phyloP scores from a whole-genome alignment of 2,888 invertebrate species.

The Lasioglossum leucozonium region DNA sequence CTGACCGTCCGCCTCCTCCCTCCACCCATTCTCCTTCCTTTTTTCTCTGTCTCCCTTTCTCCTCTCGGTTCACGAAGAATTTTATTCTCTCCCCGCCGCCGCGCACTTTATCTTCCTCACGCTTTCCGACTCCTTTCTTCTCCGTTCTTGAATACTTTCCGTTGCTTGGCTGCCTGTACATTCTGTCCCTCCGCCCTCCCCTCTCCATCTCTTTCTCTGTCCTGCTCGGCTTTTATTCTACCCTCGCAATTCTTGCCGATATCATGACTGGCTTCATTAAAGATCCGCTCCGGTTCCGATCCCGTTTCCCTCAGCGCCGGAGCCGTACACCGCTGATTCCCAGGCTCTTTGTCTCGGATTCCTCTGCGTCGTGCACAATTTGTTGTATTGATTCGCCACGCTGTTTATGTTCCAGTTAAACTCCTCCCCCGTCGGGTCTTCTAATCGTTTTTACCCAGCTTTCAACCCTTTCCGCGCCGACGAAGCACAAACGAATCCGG shows the following conservation, averaged over 20 bases:
- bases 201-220: background rate
- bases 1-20: background rate
- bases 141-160: constrained; percentile 11
- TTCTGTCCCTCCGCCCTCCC: background rate
- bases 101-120: constrained; percentile 40
- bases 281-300: constrained; percentile 6
- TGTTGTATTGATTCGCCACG: constrained; percentile 3
- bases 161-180: constrained; percentile 5
- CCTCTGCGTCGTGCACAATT: background rate
- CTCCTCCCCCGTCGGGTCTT: background rate
- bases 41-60: background rate
- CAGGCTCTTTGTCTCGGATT: background rate
- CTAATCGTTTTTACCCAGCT: background rate
- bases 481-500: background rate
- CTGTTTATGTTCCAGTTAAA: background rate
- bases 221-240: constrained; percentile 3
- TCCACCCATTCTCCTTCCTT: no score
- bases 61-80: background rate
- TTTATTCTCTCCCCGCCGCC: constrained; percentile 7
- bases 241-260: constrained; percentile 22
- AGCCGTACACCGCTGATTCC: background rate
- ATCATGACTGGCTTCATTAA: constrained; percentile 34
- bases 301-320: background rate
- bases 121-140: constrained; percentile 26
- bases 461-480: background rate